A percentile compares a stretch with the other conserved stretches of the same genome.
These are phyloP conservation scores for Ectemnius continuus DNA, from an alignment of 2,888 invertebrate species.

Conservation along the genomic window DNA sequence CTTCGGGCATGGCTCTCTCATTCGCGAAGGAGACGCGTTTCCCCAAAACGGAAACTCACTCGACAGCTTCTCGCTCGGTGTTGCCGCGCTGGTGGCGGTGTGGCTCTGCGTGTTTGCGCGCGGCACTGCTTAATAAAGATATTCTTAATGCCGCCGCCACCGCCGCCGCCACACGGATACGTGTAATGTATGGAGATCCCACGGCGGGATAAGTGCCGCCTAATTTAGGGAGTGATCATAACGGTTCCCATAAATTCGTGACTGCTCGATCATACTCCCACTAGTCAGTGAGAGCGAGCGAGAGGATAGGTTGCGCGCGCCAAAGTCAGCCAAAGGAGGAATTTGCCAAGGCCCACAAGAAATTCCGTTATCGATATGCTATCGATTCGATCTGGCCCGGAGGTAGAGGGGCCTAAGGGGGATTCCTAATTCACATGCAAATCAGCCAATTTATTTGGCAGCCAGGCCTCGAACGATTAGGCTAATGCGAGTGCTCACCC, in stretches of 20 bases:
- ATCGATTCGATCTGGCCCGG: slow-evolving; percentile 35
- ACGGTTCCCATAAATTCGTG: slow-evolving; percentile 56
- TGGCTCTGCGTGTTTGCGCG: neutral
- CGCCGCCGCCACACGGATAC: slow-evolving; percentile 35
- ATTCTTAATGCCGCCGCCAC: slow-evolving; percentile 50
- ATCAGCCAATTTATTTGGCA: slow-evolving; percentile 75
- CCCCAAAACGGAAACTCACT: slow-evolving; percentile 47
- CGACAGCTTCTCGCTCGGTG: slow-evolving; percentile 37
- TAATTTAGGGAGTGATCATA: slow-evolving; percentile 63
- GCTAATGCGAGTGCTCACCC: slow-evolving; percentile 65
- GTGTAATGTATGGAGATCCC: slow-evolving; percentile 55
- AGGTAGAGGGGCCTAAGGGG: slow-evolving; percentile 46
- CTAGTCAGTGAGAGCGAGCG: neutral
- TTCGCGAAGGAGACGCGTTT: slow-evolving; percentile 12
- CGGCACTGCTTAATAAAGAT: slow-evolving; percentile 63
- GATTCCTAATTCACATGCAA: slow-evolving; percentile 75
- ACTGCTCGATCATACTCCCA: slow-evolving; percentile 38
- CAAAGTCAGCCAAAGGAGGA: neutral
- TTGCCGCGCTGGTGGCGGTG: too few species aligned
- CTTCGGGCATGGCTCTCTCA: slow-evolving; percentile 12
- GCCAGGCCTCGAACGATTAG: slow-evolving; percentile 70
- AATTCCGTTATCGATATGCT: slow-evolving; percentile 40
- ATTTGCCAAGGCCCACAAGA: slow-evolving; percentile 10
- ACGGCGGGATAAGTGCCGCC: slow-evolving; percentile 59
- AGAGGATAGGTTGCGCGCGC: neutral